Evolutionary conservation across 2,888 invertebrate genomes (phyloP).

Genomic region (Ryuthela nishihirai): DNA sequence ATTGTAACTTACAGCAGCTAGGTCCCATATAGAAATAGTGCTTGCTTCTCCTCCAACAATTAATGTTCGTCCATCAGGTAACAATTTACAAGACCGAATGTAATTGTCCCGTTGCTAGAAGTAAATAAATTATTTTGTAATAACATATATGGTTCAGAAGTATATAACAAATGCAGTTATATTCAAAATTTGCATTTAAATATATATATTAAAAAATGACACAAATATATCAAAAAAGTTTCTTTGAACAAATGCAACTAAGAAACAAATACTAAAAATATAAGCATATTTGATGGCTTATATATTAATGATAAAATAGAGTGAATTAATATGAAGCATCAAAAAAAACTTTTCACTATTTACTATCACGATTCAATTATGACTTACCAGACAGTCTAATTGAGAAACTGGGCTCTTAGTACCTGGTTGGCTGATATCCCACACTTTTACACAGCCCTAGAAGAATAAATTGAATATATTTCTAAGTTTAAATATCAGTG

Average conservation of each 20-base stretch:
- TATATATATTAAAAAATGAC: too few species aligned
- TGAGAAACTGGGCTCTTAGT: conserved; percentile 81
- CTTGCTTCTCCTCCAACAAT: conserved; percentile 96
- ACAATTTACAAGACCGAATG: conserved; percentile 89
- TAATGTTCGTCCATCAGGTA: conserved; percentile 88
- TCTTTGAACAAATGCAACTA: too few species aligned
- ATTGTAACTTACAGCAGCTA: conserved; percentile 63
- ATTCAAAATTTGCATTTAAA: too few species aligned
- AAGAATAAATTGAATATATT: background rate
- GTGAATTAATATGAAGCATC: background rate
- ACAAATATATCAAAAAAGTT: too few species aligned
- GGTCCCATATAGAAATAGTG: conserved; percentile 93
- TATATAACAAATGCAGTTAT: too few species aligned
- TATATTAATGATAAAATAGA: background rate
- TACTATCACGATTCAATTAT: too few species aligned
- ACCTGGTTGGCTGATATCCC: conserved; percentile 89
- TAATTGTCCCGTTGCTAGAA: conserved; percentile 84
- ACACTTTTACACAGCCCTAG: conserved; percentile 87
- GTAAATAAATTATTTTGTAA: background rate
- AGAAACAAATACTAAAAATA: too few species aligned
- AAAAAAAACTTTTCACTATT: background rate
- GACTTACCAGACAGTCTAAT: conserved; percentile 74
- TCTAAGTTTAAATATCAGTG: too few species aligned
- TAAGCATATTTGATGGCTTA: background rate
- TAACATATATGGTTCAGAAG: too few species aligned